Percentiles rank a stretch among this genome's conserved stretches.
Evolutionary conservation across 2,797 vertebrate genomes (phyloP).

Genomic region (Eupleurogrammus muticus): DNA sequence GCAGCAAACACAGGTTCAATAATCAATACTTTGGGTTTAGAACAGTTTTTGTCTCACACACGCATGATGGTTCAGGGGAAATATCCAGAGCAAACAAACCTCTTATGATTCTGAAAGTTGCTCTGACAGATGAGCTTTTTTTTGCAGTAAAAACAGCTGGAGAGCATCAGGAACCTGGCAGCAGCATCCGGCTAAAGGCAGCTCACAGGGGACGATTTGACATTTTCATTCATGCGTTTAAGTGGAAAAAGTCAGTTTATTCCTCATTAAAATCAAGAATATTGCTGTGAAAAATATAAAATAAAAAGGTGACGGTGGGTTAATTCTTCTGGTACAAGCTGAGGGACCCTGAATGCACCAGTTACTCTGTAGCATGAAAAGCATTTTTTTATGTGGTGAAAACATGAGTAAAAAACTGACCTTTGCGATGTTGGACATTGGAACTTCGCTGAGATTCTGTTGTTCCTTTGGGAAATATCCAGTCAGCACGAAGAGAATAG

Average conservation of each 20-base stretch:
- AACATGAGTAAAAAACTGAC: constrained; percentile 49
- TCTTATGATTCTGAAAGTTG: constrained; percentile 49
- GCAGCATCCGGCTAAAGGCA: constrained; percentile 17
- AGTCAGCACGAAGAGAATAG: constrained; percentile 2
- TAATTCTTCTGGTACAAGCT: no score
- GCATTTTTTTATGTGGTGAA: not conserved
- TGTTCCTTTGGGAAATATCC: constrained; percentile 40
- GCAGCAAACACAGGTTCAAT: constrained; percentile 7
- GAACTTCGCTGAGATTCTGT: constrained; percentile 53
- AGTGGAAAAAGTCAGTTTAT: no score
- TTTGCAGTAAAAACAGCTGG: constrained; percentile 5
- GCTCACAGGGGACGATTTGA: constrained; percentile 30
- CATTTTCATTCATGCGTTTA: constrained; percentile 37
- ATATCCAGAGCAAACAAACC: not conserved
- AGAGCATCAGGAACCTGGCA: constrained; percentile 28
- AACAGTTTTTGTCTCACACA: constrained; percentile 8
- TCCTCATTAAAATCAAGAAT: no score
- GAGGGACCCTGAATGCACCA: not conserved
- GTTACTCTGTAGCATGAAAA: not conserved
- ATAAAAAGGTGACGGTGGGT: no score
- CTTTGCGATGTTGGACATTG: constrained; percentile 57
- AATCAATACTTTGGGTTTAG: constrained; percentile 32
- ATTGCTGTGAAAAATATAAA: constrained; percentile 17
- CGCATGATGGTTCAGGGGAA: not conserved
- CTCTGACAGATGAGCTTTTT: constrained; percentile 8